A percentile compares a stretch with the other conserved stretches of the same genome.
These are phyloP conservation scores for Brachionus sp. DNA, from an alignment of 1,140 invertebrate species.

Conservation along the genomic window DNA sequence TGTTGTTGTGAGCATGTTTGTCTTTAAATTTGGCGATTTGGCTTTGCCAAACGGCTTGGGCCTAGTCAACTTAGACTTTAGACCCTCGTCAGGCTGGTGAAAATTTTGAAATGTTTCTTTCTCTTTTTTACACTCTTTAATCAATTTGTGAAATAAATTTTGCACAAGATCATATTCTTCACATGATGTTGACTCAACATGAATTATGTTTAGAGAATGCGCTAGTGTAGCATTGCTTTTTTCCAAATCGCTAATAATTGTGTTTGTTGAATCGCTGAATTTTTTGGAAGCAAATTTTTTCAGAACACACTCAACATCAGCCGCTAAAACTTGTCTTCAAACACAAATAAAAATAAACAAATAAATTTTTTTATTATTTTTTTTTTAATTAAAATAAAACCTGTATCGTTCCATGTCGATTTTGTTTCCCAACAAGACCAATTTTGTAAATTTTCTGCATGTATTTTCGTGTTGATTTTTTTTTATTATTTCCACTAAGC, in stretches of 20 bases:
- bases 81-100: neutral
- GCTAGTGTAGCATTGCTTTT: neutral
- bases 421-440: conserved; percentile 9
- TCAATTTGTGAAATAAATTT: conserved; percentile 8
- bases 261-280: conserved; percentile 30
- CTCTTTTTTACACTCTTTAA: neutral
- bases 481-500: neutral
- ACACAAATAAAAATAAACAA: neutral
- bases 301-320: neutral
- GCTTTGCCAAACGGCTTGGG: neutral
- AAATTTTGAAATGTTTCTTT: neutral
- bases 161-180: conserved; percentile 22
- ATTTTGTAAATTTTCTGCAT: neutral
- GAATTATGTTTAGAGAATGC: neutral
- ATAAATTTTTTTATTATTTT: neutral
- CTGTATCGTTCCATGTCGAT: conserved; percentile 10
- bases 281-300: neutral
- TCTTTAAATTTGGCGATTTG: neutral
- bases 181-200: neutral
- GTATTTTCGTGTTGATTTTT: neutral
- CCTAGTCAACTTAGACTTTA: neutral
- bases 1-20: neutral
- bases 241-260: neutral
- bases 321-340: neutral
- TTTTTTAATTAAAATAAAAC: neutral